Conservation (phyloP, 1,140 invertebrate species). For the Mercenaria mercenaria region DNA sequence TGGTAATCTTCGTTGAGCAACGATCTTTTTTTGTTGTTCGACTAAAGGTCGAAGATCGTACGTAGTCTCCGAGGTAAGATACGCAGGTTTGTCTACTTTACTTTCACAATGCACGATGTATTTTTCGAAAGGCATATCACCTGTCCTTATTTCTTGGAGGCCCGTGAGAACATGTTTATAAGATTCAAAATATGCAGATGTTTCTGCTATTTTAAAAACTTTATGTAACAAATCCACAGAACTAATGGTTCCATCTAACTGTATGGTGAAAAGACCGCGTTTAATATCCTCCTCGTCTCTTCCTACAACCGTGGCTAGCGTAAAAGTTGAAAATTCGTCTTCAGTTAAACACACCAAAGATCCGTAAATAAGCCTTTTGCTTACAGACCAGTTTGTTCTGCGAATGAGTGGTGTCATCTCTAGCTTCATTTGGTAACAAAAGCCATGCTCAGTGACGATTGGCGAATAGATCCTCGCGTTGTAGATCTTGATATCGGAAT, state of each 20-base stretch:
- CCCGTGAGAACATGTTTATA: conserved; percentile 86
- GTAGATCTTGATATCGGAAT: conserved; percentile 56
- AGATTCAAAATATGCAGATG: conserved; percentile 86
- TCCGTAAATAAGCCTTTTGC: conserved; percentile 90
- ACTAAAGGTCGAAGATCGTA: conserved; percentile 42
- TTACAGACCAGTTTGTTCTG: conserved; percentile 80
- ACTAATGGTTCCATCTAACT: conserved; percentile 82
- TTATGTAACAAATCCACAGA: conserved; percentile 28
- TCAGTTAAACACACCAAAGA: conserved; percentile 90
- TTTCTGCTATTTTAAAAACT: conserved; percentile 85
- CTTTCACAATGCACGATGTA: conserved; percentile 77
- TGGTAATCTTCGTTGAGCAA: background rate
- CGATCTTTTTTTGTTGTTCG: conserved; percentile 24
- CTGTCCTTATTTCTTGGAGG: conserved; percentile 79
- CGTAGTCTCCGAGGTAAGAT: conserved; percentile 61
- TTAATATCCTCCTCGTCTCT: conserved; percentile 84
- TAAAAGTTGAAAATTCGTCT: conserved; percentile 89
- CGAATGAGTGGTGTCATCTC: conserved; percentile 68
- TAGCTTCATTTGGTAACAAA: conserved; percentile 76
- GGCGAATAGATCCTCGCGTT: conserved; percentile 70
- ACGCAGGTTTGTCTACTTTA: conserved; percentile 70
- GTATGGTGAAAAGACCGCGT: conserved; percentile 71
- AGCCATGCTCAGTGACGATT: conserved; percentile 65
- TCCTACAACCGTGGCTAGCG: conserved; percentile 90
- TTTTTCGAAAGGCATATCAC: conserved; percentile 82